Conservation (phyloP, 2,888 invertebrate species). For the Drosophila putrida region DNA sequence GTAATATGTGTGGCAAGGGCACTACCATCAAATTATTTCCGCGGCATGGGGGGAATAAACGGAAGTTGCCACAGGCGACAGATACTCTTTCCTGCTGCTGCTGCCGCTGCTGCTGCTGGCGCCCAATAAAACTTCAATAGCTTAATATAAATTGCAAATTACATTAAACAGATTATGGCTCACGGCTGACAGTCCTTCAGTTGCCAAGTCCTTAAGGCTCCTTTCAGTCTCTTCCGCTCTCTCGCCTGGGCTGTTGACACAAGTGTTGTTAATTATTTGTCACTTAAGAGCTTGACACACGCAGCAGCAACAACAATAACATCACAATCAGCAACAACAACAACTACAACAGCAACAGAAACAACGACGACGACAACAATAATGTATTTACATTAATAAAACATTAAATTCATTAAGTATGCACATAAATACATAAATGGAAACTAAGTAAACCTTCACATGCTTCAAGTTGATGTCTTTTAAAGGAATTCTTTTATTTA, state of each 20-base stretch:
- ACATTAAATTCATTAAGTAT: constrained; percentile 72
- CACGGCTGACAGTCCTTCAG: constrained; percentile 15
- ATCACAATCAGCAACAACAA: constrained; percentile 4
- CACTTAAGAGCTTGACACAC: constrained; percentile 68
- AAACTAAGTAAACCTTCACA: constrained; percentile 45
- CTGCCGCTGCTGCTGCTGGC: constrained; percentile 15
- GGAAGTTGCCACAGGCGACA: constrained; percentile 45
- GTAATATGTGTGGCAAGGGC: constrained; percentile 9
- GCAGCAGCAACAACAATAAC: constrained; percentile 37
- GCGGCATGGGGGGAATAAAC: constrained; percentile 40
- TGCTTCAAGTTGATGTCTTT: constrained; percentile 21
- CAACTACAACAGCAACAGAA: constrained; percentile 31
- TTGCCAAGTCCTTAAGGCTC: constrained; percentile 9
- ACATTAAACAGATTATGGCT: constrained; percentile 76
- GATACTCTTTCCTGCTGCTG: constrained; percentile 10
- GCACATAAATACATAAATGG: constrained; percentile 73
- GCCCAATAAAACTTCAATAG: constrained; percentile 71
- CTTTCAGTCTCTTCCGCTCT: constrained; percentile 15
- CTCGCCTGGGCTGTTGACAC: constrained; percentile 47
- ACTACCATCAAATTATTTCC: constrained; percentile 59
- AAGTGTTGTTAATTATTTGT: constrained; percentile 79
- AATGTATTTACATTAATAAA: constrained; percentile 69
- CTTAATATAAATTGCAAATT: constrained; percentile 80
- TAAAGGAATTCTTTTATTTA: constrained; percentile 26
- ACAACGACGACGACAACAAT: constrained; percentile 29